These are phyloP conservation scores for Muntiacus reevesi DNA, from an alignment of 2,113 vertebrate genomes.

Conservation along the genomic window DNA sequence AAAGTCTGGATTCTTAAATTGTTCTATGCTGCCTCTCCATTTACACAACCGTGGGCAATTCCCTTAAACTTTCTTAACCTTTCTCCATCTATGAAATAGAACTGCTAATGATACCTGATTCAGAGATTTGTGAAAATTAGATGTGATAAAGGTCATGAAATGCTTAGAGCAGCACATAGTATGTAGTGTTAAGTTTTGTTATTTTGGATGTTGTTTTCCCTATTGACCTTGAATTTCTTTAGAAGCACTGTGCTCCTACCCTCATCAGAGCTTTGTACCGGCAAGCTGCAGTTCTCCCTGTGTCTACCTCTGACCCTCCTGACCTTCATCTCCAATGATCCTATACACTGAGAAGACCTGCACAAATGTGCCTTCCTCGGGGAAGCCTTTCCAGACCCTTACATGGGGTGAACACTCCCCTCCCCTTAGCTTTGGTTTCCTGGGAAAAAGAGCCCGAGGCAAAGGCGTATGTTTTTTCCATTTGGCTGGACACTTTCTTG, in stretches of 20 bases:
- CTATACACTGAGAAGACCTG: neutral
- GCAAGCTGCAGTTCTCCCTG: neutral
- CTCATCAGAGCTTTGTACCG: neutral
- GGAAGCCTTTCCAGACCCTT: neutral
- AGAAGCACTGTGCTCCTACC: neutral
- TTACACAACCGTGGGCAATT: neutral
- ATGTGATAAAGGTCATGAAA: neutral
- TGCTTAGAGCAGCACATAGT: neutral
- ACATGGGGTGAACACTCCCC: neutral
- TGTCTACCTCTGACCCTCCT: fast-evolving
- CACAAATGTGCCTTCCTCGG: neutral
- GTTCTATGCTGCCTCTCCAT: neutral
- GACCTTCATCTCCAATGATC: neutral
- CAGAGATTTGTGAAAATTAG: neutral
- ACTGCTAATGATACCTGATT: neutral
- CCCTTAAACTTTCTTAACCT: neutral
- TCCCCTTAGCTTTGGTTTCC: neutral
- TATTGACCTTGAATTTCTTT: neutral
- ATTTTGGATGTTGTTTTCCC: neutral
- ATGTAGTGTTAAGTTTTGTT: neutral
- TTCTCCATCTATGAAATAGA: neutral
- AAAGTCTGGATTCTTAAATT: neutral
- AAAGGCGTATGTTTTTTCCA: neutral
- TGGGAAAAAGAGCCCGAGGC: neutral
- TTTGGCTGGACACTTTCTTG: neutral